Evolutionary conservation across 2,113 vertebrate genomes (phyloP).

Genomic region (Tachysurus fulvidraco): DNA sequence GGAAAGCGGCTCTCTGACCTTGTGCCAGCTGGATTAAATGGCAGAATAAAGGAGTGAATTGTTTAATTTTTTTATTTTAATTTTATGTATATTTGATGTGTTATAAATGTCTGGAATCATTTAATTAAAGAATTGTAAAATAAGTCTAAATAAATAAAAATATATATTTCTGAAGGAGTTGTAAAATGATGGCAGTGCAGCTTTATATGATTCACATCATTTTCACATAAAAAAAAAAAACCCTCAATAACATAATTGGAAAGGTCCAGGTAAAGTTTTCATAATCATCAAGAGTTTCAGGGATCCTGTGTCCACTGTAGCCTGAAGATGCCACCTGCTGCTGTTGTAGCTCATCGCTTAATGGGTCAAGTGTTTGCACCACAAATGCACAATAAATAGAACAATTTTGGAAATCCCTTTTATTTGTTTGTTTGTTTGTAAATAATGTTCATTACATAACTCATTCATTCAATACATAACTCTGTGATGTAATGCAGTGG

Average conservation of each 20-base stretch:
- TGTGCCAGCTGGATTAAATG: constrained; percentile 39
- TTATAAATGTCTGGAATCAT: background rate
- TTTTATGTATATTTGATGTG: background rate
- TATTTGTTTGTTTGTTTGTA: too few species aligned
- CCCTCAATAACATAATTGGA: background rate
- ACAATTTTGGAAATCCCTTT: too few species aligned
- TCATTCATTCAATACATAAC: too few species aligned
- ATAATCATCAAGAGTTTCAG: background rate
- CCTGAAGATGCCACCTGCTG: too few species aligned
- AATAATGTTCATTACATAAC: too few species aligned
- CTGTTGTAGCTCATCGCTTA: too few species aligned
- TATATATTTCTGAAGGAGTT: background rate
- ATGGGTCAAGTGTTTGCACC: too few species aligned
- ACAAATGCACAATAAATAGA: too few species aligned
- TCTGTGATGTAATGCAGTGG: too few species aligned
- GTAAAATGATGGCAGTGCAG: background rate
- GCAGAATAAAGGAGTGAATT: background rate
- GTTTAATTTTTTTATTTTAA: too few species aligned
- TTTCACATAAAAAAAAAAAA: background rate
- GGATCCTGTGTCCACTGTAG: background rate
- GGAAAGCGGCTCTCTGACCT: background rate
- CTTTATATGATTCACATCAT: too few species aligned
- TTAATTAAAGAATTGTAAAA: background rate
- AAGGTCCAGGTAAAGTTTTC: background rate
- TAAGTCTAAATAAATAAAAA: background rate